These are phyloP conservation scores for Hyperoplus lanceolatus DNA, from an alignment of 2,797 vertebrate species.

Conservation along the genomic window DNA sequence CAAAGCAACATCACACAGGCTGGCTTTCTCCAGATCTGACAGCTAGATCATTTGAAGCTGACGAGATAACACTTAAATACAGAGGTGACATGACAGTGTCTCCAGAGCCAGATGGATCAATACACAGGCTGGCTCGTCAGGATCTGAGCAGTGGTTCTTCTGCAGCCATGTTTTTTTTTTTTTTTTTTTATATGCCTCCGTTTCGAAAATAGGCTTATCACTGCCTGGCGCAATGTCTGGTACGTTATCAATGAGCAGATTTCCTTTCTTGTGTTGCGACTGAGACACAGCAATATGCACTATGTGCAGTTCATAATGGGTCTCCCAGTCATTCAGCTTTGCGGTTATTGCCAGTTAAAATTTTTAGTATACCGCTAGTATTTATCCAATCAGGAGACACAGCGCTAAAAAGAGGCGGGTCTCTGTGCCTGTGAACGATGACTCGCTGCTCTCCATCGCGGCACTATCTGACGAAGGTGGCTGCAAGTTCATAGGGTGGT, in stretches of 20 bases:
- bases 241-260: slow-evolving; percentile 78
- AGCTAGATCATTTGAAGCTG: slow-evolving; percentile 86
- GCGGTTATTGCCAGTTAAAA: too few species aligned
- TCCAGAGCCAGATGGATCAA: slow-evolving; percentile 87
- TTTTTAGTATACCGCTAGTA: too few species aligned
- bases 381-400: too few species aligned
- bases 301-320: slow-evolving; percentile 38
- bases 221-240: slow-evolving; percentile 69
- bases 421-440: too few species aligned
- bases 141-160: slow-evolving; percentile 78
- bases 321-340: too few species aligned
- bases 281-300: slow-evolving; percentile 78
- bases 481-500: too few species aligned
- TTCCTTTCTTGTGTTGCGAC: slow-evolving; percentile 72
- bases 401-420: too few species aligned
- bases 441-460: too few species aligned
- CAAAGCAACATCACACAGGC: slow-evolving; percentile 76
- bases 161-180: slow-evolving; percentile 61
- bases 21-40: slow-evolving; percentile 81
- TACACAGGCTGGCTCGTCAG: slow-evolving; percentile 78
- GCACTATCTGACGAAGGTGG: too few species aligned
- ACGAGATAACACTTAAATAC: slow-evolving; percentile 88
- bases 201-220: slow-evolving; percentile 66
- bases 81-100: slow-evolving; percentile 88
- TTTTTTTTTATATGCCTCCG: slow-evolving; percentile 31